These are phyloP conservation scores for Mamestra configurata DNA, from an alignment of 1,140 invertebrate genomes.

Conservation along the genomic window DNA sequence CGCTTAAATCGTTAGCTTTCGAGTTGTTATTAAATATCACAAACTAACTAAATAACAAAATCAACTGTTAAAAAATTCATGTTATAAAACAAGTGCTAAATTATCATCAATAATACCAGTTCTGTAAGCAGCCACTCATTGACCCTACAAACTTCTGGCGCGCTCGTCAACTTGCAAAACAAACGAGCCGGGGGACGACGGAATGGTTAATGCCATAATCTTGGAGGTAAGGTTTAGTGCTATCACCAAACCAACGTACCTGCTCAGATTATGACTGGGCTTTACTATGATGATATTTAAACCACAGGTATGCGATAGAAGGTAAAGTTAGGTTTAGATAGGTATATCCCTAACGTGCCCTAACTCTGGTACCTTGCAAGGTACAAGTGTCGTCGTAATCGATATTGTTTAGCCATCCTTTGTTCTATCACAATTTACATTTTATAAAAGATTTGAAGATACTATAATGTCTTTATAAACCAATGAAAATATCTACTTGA, in stretches of 20 bases:
- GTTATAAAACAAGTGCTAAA: background rate
- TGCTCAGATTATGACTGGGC: conserved; percentile 16
- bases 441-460: no score
- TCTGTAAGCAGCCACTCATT: conserved; percentile 21
- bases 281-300: conserved; percentile 8
- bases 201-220: conserved; percentile 38
- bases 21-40: background rate
- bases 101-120: background rate
- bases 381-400: no score
- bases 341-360: no score
- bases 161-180: conserved; percentile 15
- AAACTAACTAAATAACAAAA: background rate
- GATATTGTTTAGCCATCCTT: no score
- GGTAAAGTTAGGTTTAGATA: no score
- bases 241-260: conserved; percentile 20
- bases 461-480: no score
- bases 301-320: background rate
- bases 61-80: background rate
- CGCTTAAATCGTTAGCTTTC: no score
- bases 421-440: no score
- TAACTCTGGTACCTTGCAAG: no score
- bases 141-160: conserved; percentile 1
- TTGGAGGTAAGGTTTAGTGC: conserved; percentile 28
- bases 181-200: conserved; percentile 25
- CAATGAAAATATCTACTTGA: no score